Conservation (phyloP, 2,113 vertebrate genomes). For the Leuciscus idus region DNA sequence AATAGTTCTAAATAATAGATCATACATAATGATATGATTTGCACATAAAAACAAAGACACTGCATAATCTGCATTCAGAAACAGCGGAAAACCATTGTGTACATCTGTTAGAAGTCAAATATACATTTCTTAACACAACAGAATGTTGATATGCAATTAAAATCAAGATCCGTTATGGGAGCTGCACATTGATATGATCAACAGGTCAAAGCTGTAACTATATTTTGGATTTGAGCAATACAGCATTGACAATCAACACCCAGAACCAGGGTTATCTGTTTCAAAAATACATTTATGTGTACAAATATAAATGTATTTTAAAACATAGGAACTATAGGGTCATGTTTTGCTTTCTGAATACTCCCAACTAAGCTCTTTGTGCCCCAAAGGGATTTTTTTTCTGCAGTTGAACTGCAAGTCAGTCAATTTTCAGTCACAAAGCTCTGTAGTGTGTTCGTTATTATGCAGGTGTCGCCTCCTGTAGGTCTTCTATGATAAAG, state of each 20-base stretch:
- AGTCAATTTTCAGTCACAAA: background rate
- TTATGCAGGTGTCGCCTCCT: conserved; percentile 3
- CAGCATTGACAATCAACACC: background rate
- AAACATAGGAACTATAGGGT: background rate
- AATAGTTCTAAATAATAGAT: no score
- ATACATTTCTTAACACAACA: background rate
- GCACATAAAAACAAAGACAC: no score
- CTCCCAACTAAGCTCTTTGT: no score
- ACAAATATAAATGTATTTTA: background rate
- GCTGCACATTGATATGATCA: background rate
- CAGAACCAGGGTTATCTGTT: background rate
- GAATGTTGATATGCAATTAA: background rate
- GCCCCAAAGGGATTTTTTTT: background rate
- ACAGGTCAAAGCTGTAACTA: background rate
- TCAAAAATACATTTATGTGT: background rate
- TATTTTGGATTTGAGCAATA: no score
- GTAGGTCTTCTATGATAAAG: background rate
- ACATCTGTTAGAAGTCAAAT: background rate
- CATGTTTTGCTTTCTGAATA: background rate
- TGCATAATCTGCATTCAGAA: no score
- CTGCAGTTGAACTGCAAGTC: background rate
- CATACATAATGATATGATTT: no score
- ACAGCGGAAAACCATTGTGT: background rate
- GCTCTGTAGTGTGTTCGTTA: no score
- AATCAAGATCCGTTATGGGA: background rate